A percentile compares a stretch with the other conserved stretches of the same genome.
These are phyloP conservation scores for Polyploca ridens DNA, from an alignment of 2,888 invertebrate species.

Conservation along the genomic window DNA sequence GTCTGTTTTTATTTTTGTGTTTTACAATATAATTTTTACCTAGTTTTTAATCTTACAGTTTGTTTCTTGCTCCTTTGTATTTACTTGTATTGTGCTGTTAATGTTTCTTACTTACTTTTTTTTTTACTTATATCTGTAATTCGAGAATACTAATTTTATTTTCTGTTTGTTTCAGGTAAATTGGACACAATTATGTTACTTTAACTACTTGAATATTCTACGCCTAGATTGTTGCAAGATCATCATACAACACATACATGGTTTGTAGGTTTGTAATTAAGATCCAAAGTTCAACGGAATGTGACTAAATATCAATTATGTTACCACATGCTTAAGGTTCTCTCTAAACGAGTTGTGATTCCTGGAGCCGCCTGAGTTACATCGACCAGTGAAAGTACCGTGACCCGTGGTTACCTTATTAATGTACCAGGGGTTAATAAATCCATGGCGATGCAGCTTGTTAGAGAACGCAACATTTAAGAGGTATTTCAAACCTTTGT, in stretches of 20 bases:
- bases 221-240: not conserved
- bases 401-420: not conserved
- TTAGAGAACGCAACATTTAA: not conserved
- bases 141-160: not conserved
- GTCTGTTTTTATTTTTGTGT: too few species aligned
- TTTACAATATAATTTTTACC: too few species aligned
- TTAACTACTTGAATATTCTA: too few species aligned
- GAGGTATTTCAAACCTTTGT: not conserved
- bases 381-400: not conserved
- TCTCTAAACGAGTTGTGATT: not conserved
- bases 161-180: not conserved
- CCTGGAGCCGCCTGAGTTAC: slow-evolving; percentile 10
- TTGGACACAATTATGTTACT: too few species aligned
- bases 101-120: too few species aligned
- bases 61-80: too few species aligned
- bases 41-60: too few species aligned
- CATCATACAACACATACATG: too few species aligned
- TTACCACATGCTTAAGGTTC: not conserved
- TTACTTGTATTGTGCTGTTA: too few species aligned
- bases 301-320: not conserved
- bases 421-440: slow-evolving; percentile 3
- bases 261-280: not conserved
- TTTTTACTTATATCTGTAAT: too few species aligned
- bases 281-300: not conserved
- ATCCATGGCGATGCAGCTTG: not conserved